Percentiles rank a stretch among this genome's conserved stretches.
Conservation (phyloP, 1,140 invertebrate genomes). For the Dinothrombium tinctorium region DNA sequence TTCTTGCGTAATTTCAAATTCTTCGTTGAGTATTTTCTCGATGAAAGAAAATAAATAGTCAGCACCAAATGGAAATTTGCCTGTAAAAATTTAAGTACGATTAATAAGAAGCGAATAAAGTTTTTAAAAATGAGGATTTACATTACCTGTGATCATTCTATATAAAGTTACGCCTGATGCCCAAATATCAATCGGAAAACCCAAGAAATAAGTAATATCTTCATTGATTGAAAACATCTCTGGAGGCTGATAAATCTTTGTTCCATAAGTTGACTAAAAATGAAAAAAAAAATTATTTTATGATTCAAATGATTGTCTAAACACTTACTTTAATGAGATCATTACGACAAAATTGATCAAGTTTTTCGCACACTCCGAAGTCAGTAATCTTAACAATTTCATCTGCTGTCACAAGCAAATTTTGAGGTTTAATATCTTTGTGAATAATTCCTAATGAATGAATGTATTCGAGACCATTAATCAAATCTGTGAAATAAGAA, state of each 20-base stretch:
- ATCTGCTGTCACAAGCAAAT: slow-evolving; percentile 71
- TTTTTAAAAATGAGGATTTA: too few species aligned
- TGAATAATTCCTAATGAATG: slow-evolving; percentile 86
- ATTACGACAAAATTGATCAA: slow-evolving; percentile 35
- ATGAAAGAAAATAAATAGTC: not conserved
- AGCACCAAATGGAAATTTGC: not conserved
- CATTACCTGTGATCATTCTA: slow-evolving; percentile 82
- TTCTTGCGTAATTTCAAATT: not conserved
- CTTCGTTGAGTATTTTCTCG: not conserved
- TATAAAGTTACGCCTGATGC: slow-evolving; percentile 89
- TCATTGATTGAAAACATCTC: slow-evolving; percentile 93
- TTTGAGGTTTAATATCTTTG: slow-evolving; percentile 98
- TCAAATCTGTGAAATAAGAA: slow-evolving; percentile 60
- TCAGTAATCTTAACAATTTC: slow-evolving; percentile 90
- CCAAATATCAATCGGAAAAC: slow-evolving; percentile 94
- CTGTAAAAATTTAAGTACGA: too few species aligned
- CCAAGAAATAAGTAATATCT: slow-evolving; percentile 67
- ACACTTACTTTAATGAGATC: too few species aligned
- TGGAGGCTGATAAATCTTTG: slow-evolving; percentile 93
- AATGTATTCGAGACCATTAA: slow-evolving; percentile 85
- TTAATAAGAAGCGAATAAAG: too few species aligned
- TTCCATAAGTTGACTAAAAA: slow-evolving; percentile 71
- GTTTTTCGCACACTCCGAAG: slow-evolving; percentile 73
- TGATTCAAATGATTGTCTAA: too few species aligned
- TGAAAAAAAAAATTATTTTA: too few species aligned